phyloP scores from a whole-genome alignment of 2,888 invertebrate species.

The Heliconius ethilla region DNA sequence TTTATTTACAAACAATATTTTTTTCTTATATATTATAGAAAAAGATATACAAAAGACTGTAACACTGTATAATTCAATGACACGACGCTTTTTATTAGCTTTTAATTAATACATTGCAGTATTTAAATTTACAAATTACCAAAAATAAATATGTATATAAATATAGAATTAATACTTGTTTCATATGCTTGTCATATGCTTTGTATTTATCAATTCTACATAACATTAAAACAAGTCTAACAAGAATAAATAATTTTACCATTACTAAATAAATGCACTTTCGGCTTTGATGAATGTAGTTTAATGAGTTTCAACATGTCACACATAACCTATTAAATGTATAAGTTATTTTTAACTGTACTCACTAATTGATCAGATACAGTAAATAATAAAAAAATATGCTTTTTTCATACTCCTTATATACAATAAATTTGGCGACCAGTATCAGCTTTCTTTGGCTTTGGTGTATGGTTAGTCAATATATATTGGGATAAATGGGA shows the following conservation, averaged over 20 bases:
- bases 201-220: not conserved
- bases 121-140: not conserved
- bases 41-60: conserved; percentile 35
- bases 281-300: not conserved
- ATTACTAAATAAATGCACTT: not conserved
- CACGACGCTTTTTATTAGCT: conserved; percentile 42
- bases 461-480: not conserved
- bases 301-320: no score
- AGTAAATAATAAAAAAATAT: not conserved
- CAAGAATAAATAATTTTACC: not conserved
- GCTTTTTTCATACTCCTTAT: not conserved
- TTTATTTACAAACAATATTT: not conserved
- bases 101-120: conserved; percentile 17
- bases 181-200: not conserved
- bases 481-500: not conserved
- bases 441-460: not conserved
- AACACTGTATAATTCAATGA: conserved; percentile 43
- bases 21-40: conserved; percentile 24
- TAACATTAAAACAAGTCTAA: not conserved
- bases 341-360: not conserved
- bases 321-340: not conserved
- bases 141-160: not conserved
- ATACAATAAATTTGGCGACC: not conserved
- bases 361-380: not conserved
- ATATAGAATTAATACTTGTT: not conserved